These are phyloP conservation scores for Micromys minutus DNA, from an alignment of 2,113 vertebrate species.

Conservation along the genomic window DNA sequence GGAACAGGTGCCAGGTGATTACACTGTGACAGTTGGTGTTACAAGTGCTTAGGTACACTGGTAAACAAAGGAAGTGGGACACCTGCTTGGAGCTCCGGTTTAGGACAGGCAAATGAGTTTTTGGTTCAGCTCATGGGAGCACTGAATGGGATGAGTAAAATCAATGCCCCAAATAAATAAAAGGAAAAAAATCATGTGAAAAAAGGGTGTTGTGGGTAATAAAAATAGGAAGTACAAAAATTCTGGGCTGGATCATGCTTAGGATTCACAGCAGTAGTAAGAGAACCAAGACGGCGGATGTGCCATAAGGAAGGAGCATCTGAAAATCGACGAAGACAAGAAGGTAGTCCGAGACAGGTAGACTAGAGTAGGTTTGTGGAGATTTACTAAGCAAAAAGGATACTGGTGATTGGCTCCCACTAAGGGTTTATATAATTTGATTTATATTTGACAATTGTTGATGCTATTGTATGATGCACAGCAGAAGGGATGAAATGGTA, in stretches of 20 bases:
- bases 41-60: background rate
- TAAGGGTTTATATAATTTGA: background rate
- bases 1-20: background rate
- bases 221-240: background rate
- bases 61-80: constrained; percentile 3
- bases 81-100: background rate
- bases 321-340: background rate
- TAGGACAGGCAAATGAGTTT: background rate
- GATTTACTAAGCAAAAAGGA: background rate
- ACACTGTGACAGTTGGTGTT: background rate
- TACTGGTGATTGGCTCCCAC: background rate
- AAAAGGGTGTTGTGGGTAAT: background rate
- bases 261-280: background rate
- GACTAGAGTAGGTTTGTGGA: background rate
- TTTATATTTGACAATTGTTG: background rate
- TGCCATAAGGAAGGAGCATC: background rate
- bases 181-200: background rate
- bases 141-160: background rate
- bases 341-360: background rate
- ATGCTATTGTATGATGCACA: background rate
- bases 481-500: background rate
- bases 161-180: background rate
- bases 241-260: background rate
- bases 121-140: background rate
- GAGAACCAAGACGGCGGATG: background rate